Base-by-base conservation (phyloP, 2,797 vertebrate species). In the Lithobates sylvaticus region DNA sequence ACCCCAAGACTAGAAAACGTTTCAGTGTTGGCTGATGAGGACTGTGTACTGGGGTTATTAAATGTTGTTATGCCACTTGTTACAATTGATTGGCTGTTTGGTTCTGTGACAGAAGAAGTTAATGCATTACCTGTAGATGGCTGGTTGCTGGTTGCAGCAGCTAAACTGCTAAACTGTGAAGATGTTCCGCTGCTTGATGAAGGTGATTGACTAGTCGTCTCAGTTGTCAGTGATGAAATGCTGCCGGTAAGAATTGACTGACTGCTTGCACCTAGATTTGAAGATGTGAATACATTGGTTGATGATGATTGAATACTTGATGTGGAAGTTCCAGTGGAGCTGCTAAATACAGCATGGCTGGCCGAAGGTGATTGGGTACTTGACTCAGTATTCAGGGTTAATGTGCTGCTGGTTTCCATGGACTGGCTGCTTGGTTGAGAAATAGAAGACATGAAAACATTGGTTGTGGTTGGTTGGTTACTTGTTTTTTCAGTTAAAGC, bases 361-460 rank as follows among this genome's bases (percentile, higher is more conserved):
- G 1, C 34, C 26, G 84, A 73, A 68, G 21, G 3, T 85, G 61
- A 13, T 16, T 67, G 39, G 10, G 26, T 85, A 26, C 58, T 85
- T 3, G 27, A 50, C 23, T 3, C 18, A 3, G 29, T 34, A 23
- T 21, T 77, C 12, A 10, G 3, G 3, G 65, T 27, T 10, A 8
- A 12, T 12, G 4, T 29, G 10, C 65, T 67, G 27, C 65, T 29
- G 1, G 65, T 67, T 61, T 7, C 10, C 12, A 18, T 9, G 1
- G 13, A 9, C 3, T 32, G 27, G 27, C 5, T 64, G 27, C 75
- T 77, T 18, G 75, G 8, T 23, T 5, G 18, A 4, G 18, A 26
- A 67, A 18, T 21, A 23, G 27, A 29, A 73, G 54, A 44, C 3
- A 26, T 15, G 16, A 6, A 16, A 27, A 29, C 0, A 9, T 16